A percentile compares a stretch with the other conserved stretches of the same genome.
phyloP scores from a whole-genome alignment of 2,113 vertebrate species.

The Solea solea region DNA sequence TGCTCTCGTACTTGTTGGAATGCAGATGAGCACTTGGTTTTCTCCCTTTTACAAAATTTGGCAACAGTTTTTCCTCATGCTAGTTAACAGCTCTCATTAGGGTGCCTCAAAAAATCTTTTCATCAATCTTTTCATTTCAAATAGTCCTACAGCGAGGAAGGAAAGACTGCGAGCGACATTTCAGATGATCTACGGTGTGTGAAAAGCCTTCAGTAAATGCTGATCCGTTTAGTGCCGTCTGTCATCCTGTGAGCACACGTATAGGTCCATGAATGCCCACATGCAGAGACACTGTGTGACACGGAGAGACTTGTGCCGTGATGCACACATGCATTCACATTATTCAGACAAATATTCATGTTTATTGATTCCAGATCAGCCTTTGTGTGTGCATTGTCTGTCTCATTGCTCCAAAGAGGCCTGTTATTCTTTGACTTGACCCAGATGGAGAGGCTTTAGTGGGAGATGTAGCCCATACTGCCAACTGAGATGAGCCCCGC shows the following conservation, averaged over 20 bases:
- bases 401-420: constrained; percentile 40
- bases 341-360: constrained; percentile 14
- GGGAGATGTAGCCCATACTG: constrained; percentile 57
- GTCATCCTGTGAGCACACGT: constrained; percentile 46
- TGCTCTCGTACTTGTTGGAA: too few species aligned
- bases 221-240: constrained; percentile 17
- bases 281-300: constrained; percentile 6
- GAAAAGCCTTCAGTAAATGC: constrained; percentile 42
- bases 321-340: constrained; percentile 10
- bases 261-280: not conserved
- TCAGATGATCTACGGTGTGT: constrained; percentile 43
- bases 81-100: constrained; percentile 12
- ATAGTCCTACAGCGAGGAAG: constrained; percentile 18
- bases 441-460: constrained; percentile 68
- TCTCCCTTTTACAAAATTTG: not conserved
- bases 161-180: constrained; percentile 20
- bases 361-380: constrained; percentile 23
- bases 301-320: not conserved
- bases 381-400: constrained; percentile 20
- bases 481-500: constrained; percentile 57
- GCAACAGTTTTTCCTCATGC: constrained; percentile 1
- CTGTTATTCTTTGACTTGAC: constrained; percentile 62
- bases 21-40: not conserved
- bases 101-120: constrained; percentile 28
- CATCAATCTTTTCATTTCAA: constrained; percentile 1